phyloP scores from a whole-genome alignment of 2,888 invertebrate species.

The Parelbella ahira region DNA sequence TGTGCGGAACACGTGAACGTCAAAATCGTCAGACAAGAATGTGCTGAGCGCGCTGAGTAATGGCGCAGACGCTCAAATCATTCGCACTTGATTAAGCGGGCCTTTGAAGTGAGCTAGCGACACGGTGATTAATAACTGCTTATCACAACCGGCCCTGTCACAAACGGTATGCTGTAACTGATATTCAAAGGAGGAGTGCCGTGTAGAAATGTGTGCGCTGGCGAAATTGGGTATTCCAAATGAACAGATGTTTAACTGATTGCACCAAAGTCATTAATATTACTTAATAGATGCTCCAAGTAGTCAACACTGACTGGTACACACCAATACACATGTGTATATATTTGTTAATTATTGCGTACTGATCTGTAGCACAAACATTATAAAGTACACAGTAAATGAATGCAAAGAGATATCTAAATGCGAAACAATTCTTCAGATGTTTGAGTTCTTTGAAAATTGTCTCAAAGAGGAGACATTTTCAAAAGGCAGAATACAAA shows the following conservation, averaged over 20 bases:
- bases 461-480: too few species aligned
- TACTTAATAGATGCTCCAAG: too few species aligned
- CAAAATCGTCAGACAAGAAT: slow-evolving; percentile 40
- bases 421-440: too few species aligned
- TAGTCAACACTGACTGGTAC: too few species aligned
- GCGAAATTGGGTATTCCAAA: neutral
- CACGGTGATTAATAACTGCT: slow-evolving; percentile 70
- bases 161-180: slow-evolving; percentile 22
- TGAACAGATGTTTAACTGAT: neutral
- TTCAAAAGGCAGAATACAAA: too few species aligned
- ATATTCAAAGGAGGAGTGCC: slow-evolving; percentile 6
- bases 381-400: too few species aligned
- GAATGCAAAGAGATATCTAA: too few species aligned
- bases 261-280: too few species aligned
- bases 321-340: too few species aligned
- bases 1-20: slow-evolving; percentile 18
- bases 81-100: slow-evolving; percentile 72
- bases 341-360: too few species aligned
- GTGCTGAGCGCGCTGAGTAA: slow-evolving; percentile 63
- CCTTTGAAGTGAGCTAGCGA: slow-evolving; percentile 63
- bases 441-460: too few species aligned
- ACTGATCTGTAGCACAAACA: too few species aligned
- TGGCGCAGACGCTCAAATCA: slow-evolving; percentile 56
- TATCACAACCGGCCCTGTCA: slow-evolving; percentile 50
- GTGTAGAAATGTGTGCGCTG: slow-evolving; percentile 1